These are phyloP conservation scores for Melanerpes formicivorus DNA, from an alignment of 2,113 vertebrate genomes.

Conservation along the genomic window DNA sequence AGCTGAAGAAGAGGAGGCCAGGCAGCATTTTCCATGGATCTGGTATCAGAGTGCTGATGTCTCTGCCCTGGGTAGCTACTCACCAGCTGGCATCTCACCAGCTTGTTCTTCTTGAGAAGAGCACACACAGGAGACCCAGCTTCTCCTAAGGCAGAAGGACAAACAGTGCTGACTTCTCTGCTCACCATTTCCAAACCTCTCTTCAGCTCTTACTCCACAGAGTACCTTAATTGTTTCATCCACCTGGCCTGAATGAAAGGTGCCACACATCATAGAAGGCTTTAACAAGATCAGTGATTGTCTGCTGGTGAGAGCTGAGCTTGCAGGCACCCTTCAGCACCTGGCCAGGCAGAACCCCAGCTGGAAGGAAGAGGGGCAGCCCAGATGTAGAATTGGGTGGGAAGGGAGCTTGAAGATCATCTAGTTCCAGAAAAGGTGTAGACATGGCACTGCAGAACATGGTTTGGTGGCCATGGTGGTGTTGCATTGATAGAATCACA, in stretches of 20 bases:
- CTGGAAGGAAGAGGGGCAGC: background rate
- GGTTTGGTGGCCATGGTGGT: no score
- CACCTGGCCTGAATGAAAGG: background rate
- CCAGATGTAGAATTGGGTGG: no score
- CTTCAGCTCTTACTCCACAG: background rate
- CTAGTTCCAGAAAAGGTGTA: no score
- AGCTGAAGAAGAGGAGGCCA: background rate
- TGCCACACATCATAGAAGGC: background rate
- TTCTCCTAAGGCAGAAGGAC: background rate
- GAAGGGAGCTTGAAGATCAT: no score
- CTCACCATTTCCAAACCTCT: background rate
- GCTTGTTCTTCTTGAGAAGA: background rate
- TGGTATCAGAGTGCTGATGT: background rate
- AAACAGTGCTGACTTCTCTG: background rate
- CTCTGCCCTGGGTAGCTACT: background rate
- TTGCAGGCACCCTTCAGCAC: background rate
- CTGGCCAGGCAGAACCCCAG: background rate
- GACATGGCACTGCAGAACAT: no score
- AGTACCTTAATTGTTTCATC: background rate
- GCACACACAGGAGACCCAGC: background rate
- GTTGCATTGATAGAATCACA: no score
- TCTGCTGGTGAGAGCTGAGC: background rate
- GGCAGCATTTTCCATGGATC: background rate
- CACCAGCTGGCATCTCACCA: background rate
- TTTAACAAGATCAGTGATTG: background rate